A percentile compares a stretch with the other conserved stretches of the same genome.
Evolutionary conservation across 2,113 vertebrate genomes (phyloP).

Genomic region (Podocnemis expansa): DNA sequence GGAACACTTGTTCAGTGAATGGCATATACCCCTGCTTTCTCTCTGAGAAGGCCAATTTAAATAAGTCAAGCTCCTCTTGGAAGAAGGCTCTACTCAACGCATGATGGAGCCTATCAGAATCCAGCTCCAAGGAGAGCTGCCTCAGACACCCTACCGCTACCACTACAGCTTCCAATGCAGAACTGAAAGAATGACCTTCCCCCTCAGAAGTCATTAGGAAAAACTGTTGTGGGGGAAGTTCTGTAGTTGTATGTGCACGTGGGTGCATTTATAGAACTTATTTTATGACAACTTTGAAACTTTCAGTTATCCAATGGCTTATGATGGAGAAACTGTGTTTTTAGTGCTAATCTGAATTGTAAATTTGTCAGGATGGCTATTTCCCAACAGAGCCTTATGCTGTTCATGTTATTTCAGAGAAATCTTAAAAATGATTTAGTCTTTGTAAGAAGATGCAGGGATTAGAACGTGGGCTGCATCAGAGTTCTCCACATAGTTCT

Average conservation of each 20-base stretch:
- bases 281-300: not conserved
- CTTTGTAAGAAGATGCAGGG: not conserved
- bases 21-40: not conserved
- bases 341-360: not conserved
- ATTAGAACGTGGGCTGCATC: not conserved
- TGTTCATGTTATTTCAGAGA: not conserved
- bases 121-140: accelerated
- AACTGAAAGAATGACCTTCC: not conserved
- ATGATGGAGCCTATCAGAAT: accelerated
- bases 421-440: not conserved
- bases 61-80: not conserved
- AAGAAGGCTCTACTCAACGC: accelerated
- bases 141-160: not conserved
- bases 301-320: not conserved
- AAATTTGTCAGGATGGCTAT: not conserved
- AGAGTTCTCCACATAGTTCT: slow-evolving; percentile 4
- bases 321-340: not conserved
- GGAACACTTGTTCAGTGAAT: not conserved
- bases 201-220: not conserved
- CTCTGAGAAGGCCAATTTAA: not conserved
- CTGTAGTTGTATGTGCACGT: not conserved
- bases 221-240: not conserved
- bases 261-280: not conserved
- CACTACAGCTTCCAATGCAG: not conserved
- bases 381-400: slow-evolving; percentile 22